Evolutionary conservation across 2,797 vertebrate species (phyloP).

Genomic region (Arctocebus calabarensis): DNA sequence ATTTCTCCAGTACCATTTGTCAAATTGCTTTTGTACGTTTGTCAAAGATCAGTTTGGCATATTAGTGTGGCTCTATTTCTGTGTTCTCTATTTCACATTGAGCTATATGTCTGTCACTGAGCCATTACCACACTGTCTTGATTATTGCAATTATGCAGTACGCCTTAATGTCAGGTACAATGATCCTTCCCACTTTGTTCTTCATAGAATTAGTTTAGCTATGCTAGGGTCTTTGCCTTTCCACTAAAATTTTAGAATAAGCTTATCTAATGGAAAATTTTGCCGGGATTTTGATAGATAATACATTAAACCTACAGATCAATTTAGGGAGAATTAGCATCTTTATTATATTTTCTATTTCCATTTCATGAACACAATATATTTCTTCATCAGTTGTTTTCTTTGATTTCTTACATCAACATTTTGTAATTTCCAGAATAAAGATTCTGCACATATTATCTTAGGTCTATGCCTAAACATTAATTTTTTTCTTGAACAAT

Average conservation of each 20-base stretch:
- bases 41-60: neutral
- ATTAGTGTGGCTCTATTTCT: neutral
- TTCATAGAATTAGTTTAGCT: constrained; percentile 6
- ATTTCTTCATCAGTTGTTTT: neutral
- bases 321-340: neutral
- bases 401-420: neutral
- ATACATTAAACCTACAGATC: neutral
- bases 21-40: neutral
- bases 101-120: neutral
- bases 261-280: neutral
- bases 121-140: neutral
- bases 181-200: neutral
- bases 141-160: neutral
- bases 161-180: neutral
- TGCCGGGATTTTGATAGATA: neutral
- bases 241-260: constrained; percentile 39
- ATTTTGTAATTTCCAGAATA: neutral
- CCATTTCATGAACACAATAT: neutral
- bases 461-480: neutral
- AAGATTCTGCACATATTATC: neutral
- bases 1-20: neutral
- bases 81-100: neutral
- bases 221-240: neutral
- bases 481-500: neutral
- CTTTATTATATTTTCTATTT: neutral